Base-by-base conservation (phyloP, 2,888 invertebrate species). In the Drosophila nigritarsus region DNA sequence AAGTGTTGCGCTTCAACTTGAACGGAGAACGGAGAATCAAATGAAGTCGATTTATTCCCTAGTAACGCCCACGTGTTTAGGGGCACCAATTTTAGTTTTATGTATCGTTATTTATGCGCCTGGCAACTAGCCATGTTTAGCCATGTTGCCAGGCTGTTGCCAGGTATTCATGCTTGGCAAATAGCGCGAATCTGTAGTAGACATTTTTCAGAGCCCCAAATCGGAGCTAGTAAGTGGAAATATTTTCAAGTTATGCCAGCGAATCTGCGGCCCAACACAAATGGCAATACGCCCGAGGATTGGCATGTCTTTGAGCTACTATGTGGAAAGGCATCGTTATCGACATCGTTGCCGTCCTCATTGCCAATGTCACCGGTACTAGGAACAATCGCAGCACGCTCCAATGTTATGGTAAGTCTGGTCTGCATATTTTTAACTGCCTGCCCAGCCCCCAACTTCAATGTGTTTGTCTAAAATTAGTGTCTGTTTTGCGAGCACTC, bases 291-390 rank as follows among this genome's bases (percentile, higher is more conserved):
- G 34, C 94, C 94, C 77, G 96, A 96, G 90, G 96, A 97, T 92
- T 96, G 96, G 95, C 95, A 95, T 90, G 94, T 96, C 75, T 97
- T 95, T 91, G 95, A 96, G 93, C 94, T 95, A 7, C 93, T 96
- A 73, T 95, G 95, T 81, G 89, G 59, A 61, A 65, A 75, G 24
- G 18, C 65, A 20, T 30, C 38, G 24, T 58, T 65, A 20, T 27
- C 32, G n/a, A n/a, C 36, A 59, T 48, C 61, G 45, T 24, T 45
- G 20, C 45, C 45, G n/a, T 48, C 48, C 9, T 50, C 82, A 77
- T 72, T 74, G 82, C 70, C 75, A 78, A 75, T 78, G 69, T 82
- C 83, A 58, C 51, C 73, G 11, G 24, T 54, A 32, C 24, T 56
- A 49, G 32, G 24, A 32, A 51, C 60, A 40, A 45, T 24, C 20